Evolutionary conservation across 2,888 invertebrate genomes (phyloP), one percentile per base, ranked within the genome.

Genomic region (Drosophila suboccidentalis): DNA sequence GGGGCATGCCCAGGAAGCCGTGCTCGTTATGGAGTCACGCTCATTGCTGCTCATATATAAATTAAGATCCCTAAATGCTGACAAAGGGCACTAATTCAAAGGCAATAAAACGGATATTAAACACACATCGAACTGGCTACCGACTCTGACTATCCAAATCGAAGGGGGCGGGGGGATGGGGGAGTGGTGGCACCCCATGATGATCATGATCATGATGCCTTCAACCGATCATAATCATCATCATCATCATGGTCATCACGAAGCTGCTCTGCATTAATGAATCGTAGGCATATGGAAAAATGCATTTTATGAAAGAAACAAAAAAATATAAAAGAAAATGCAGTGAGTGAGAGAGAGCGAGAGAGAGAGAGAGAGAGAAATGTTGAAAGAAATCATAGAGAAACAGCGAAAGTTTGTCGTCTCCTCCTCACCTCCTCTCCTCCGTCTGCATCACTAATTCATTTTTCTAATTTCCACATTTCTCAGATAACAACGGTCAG

Each of bases 101-200:
- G 88, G 90, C 83, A 87, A 87, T 87, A 87, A 89, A 87, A 87
- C 86, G 86, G 89, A 86, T 87, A 87, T 89, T 87, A 87, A 89
- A 84, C 89, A 87, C 90, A 86, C 88, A 84, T 87, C 82, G 87
- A 84, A 72, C 82, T 78, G 81, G 88, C 89, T 87, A 85, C 80
- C 78, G 85, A 72, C 67, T 60, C 67, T 53, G 50, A 55, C 55
- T 57, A 57, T 9, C 58, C 59, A 49, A 32, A 41, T 38, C 13
- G 13, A 1, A 4, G 13, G 8, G 2, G 8, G 29, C 1, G 13
- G 36, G 36, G 55, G 55, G 4, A 4, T 3, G 29, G 8, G 8
- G 29, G 29, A 3, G 36, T 4, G 13, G 36, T 29, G 41, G 29
- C 75, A 73, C 57, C 39, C 36, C 59, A 59, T 50, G 55, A 55